phyloP scores from a whole-genome alignment of 2,888 invertebrate species.

The Melinaea menophilus region DNA sequence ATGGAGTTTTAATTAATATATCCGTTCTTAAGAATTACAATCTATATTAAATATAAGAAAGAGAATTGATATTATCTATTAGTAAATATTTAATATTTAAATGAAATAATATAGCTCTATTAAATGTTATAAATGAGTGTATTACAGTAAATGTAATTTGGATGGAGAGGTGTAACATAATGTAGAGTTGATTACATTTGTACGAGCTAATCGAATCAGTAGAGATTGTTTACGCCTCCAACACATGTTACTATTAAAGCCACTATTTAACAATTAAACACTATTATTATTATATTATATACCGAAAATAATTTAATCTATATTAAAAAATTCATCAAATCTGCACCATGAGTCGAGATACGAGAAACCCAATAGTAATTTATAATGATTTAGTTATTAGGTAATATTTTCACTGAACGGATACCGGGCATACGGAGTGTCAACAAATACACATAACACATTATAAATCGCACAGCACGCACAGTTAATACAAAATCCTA shows the following conservation, averaged over 20 bases:
- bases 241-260: constrained; percentile 16
- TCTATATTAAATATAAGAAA: too few relatives aligned
- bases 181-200: constrained; percentile 33
- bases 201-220: constrained; percentile 37
- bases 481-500: constrained; percentile 37
- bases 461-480: constrained; percentile 1
- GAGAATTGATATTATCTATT: not conserved
- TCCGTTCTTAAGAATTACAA: too few relatives aligned
- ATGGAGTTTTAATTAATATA: too few relatives aligned
- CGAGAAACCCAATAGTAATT: too few relatives aligned
- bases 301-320: not conserved
- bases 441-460: constrained; percentile 2
- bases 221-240: constrained; percentile 35
- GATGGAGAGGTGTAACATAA: constrained; percentile 13
- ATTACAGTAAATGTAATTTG: not conserved
- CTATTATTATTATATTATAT: not conserved
- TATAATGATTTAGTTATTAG: too few relatives aligned
- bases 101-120: not conserved
- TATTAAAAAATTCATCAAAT: too few relatives aligned
- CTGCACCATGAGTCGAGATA: too few relatives aligned
- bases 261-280: constrained; percentile 11
- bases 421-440: constrained; percentile 23
- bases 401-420: not conserved
- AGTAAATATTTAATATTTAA: not conserved
- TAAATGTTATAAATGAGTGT: not conserved